Base-by-base conservation (phyloP, 2,113 vertebrate genomes). In the Megaceryle maxima region DNA sequence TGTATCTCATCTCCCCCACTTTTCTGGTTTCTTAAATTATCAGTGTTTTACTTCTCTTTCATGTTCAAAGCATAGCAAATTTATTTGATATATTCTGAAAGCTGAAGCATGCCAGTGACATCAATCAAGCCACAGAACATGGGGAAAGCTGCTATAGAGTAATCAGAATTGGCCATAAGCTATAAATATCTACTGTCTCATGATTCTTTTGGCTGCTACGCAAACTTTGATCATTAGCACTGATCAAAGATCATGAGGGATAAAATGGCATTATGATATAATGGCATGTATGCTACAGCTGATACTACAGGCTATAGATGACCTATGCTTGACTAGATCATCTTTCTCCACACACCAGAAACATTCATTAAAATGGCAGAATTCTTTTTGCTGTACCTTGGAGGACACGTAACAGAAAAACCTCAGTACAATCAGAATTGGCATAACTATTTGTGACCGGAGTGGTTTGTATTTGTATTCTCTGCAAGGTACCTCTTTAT, bases 11-110 rank as follows among this genome's bases (percentile, higher is more conserved):
- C 96, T 97, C 92, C 74, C 94, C 91, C 94, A 97, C 96, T 97
- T 98, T 97, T 91, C 96, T 95, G 67, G 95, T 95, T 97, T 86
- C 97, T 97, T 97, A 97, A 97, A 98, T 98, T 97, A 97, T 97
- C 96, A 96, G 94, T 97, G 96, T 97, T 97, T 98, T 97, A 96
- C 96, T 97, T 95, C 28, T 17, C 96, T 98, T 98, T 98, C 97
- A 98, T 97, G 97, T 98, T 98, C 98, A 97, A 97, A 97, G 97
- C 97, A 94, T 96, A 86, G 85, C 97, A 97, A 96, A 97, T 97
- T 88, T 94, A 97, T 98, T 97, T 98, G 98, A 98, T 98, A 97
- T 94, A 95, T 97, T 96, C 97, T 95, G 96, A 94, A 97, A 91
- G 93, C 97, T 77, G 72, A 35, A 92, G 94, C 92, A 96, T 94